Evolutionary conservation across 2,888 invertebrate genomes (phyloP), one percentile per base, ranked within the genome.

Genomic region (Hemaris fuciformis): DNA sequence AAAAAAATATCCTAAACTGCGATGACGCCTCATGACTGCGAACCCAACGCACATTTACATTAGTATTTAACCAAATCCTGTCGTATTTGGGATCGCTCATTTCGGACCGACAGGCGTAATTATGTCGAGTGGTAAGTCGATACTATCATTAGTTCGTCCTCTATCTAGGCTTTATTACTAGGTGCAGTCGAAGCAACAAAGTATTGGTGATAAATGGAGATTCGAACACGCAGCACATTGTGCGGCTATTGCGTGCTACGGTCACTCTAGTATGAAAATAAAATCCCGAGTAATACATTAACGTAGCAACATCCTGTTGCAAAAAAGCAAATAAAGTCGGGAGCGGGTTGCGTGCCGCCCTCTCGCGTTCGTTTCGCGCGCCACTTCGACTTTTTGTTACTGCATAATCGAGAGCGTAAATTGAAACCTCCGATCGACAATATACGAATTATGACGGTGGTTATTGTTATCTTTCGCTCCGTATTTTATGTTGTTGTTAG

Each of bases 281-380:
- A 66, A 68, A 72, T 53, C 31, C 27, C 53, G 23, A 46, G 46
- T 23, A 53, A 48, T 27, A 57, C 41, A 57, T 27, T 64, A 65
- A 62, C 64, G 63, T 62, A 64, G 62, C 61, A 61, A 60, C 53
- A 53, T 53, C 53, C 53, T 53, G 73, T 63, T 63, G 68, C 71
- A 69, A 67, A 70, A 71, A 65, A 75, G 71, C 63, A 68, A 66
- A 66, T 65, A 67, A 71, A 73, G 72, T 71, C 79, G 78, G 72
- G 71, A 74, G 68, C 70, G 70, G 74, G 77, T 88, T 85, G 89
- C 87, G 89, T 88, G 89, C 79, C 76, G 80, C 74, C 72, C 74
- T 70, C 74, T 78, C 83, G 86, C 80, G 31, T 83, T 79, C 80
- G 79, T 79, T 88, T 84, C 80, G 82, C 88, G 85, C 87, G 85